Percentiles rank a stretch among this genome's conserved stretches.
These are phyloP conservation scores for Embiotoca jacksoni DNA, from an alignment of 2,113 vertebrate species.

Conservation along the genomic window DNA sequence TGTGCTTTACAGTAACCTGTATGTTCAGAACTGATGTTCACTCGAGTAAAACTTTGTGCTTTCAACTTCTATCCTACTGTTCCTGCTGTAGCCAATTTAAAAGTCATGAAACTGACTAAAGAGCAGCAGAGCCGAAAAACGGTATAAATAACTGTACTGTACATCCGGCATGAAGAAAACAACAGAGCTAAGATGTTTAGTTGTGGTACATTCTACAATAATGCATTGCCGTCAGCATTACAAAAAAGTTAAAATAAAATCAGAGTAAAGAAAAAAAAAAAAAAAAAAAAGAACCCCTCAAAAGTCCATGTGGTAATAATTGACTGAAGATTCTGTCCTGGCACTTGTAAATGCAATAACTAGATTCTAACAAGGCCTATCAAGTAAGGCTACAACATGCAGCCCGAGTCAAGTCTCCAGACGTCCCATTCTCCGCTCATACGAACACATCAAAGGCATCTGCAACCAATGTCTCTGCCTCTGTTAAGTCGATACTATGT, in stretches of 20 bases:
- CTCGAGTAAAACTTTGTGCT: conserved; percentile 81
- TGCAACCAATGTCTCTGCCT: conserved; percentile 52
- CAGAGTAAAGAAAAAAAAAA: conserved; percentile 35
- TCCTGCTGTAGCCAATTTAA: conserved; percentile 45
- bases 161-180: conserved; percentile 37
- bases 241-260: conserved; percentile 66
- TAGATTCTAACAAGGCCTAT: conserved; percentile 79
- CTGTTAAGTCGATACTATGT: conserved; percentile 22
- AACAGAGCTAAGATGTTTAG: conserved; percentile 61
- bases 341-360: conserved; percentile 79
- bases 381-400: conserved; percentile 71
- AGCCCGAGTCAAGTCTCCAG: conserved; percentile 71
- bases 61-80: conserved; percentile 55
- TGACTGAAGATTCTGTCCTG: conserved; percentile 77
- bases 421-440: conserved; percentile 48
- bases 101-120: conserved; percentile 50
- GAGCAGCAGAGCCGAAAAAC: conserved; percentile 47
- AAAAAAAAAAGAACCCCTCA: conserved; percentile 47
- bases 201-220: conserved; percentile 81
- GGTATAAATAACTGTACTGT: conserved; percentile 42
- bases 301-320: conserved; percentile 68
- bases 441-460: conserved; percentile 64
- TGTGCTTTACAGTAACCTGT: conserved; percentile 77
- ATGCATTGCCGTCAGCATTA: conserved; percentile 67
- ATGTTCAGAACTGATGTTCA: conserved; percentile 45